Conservation (phyloP, 2,113 vertebrate genomes). For the Austrofundulus limnaeus region DNA sequence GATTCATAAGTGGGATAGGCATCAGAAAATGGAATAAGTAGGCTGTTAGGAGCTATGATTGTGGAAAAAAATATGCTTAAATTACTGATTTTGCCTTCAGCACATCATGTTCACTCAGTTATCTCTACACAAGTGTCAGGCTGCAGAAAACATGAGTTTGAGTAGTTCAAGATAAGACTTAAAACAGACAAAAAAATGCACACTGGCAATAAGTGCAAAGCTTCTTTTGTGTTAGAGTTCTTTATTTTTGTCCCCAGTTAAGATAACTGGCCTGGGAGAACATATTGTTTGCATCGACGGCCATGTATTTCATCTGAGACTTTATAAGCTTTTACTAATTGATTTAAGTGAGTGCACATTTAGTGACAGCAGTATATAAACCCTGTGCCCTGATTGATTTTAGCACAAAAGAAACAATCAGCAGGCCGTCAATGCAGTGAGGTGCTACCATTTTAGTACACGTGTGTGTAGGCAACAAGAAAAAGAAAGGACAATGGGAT, state of each 20-base stretch:
- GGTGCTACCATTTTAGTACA: not conserved
- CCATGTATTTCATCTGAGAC: not conserved
- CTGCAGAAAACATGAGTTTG: constrained; percentile 5
- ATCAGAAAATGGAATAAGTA: constrained; percentile 16
- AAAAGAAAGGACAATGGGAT: constrained; percentile 25
- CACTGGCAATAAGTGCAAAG: no score
- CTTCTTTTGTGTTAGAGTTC: no score
- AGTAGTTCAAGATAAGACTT: no score
- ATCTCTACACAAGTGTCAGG: constrained; percentile 32
- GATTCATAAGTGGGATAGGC: constrained; percentile 23
- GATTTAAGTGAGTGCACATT: constrained; percentile 21
- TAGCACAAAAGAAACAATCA: constrained; percentile 39
- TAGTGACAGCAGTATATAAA: constrained; percentile 33
- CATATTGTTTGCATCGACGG: not conserved
- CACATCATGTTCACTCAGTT: constrained; percentile 25
- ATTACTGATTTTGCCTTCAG: constrained; percentile 49
- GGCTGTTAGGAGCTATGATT: constrained; percentile 29
- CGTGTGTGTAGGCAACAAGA: no score
- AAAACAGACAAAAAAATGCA: no score
- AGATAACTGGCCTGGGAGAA: not conserved
- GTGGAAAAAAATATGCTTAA: not conserved
- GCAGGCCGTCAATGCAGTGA: constrained; percentile 16
- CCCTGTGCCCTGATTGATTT: constrained; percentile 36
- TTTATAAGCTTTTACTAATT: constrained; percentile 14
- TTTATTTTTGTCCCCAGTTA: not conserved